phyloP scores from a whole-genome alignment of 2,113 vertebrate species.

The Cariama cristata region DNA sequence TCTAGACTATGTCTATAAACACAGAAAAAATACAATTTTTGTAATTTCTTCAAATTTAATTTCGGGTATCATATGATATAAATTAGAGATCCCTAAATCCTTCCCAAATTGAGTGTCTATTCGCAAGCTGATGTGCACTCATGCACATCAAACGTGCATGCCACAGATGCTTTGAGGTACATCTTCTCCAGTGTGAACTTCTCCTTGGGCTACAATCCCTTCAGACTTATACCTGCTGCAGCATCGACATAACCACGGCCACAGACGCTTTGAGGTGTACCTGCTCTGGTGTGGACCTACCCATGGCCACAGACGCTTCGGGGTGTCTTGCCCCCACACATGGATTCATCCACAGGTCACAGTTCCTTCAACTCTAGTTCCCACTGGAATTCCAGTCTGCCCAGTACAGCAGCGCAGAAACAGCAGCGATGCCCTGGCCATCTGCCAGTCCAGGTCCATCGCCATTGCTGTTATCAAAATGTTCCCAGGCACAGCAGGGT shows the following conservation, averaged over 20 bases:
- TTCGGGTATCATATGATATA: neutral
- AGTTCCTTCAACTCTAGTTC: neutral
- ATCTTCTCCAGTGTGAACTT: neutral
- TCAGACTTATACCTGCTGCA: neutral
- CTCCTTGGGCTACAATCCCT: neutral
- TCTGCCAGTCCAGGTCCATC: neutral
- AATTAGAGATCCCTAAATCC: neutral
- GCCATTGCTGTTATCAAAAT: neutral
- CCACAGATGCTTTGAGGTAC: neutral
- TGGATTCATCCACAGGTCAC: neutral
- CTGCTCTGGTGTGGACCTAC: neutral
- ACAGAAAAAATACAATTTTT: neutral
- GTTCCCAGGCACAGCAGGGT: neutral
- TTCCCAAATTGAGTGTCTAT: neutral
- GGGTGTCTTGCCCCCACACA: neutral
- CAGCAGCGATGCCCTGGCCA: neutral
- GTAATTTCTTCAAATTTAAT: neutral
- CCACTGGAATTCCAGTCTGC: neutral
- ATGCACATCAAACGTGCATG: neutral
- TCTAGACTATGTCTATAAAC: neutral
- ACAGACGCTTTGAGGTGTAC: rapidly evolving
- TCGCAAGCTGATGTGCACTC: neutral
- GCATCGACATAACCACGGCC: neutral
- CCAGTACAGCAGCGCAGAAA: neutral
- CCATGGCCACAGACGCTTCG: rapidly evolving